A percentile compares a stretch with the other conserved stretches of the same genome.
Conservation (phyloP, 2,888 invertebrate species). For the Scrobipalpa atriplicella region DNA sequence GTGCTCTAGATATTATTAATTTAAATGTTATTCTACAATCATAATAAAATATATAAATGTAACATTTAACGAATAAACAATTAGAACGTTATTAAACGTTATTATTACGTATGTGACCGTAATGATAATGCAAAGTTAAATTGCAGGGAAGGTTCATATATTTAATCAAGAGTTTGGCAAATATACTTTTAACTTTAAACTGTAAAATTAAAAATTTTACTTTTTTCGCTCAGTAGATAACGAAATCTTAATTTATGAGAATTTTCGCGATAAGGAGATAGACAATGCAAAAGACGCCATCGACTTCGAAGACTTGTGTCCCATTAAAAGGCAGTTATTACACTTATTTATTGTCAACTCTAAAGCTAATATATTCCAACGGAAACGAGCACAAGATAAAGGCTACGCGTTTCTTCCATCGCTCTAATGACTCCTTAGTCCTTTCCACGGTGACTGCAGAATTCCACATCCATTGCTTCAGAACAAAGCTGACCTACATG, state of each 20-base stretch:
- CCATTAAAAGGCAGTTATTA: constrained; percentile 21
- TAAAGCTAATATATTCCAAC: constrained; percentile 67
- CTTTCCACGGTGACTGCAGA: neutral
- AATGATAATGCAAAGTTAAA: no score
- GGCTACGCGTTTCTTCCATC: constrained; percentile 68
- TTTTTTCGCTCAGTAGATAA: neutral
- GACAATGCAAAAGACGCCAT: constrained; percentile 17
- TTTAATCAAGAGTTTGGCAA: no score
- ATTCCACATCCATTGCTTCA: neutral
- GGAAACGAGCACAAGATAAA: constrained; percentile 73
- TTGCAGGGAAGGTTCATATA: no score
- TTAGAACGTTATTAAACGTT: no score
- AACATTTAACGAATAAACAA: no score
- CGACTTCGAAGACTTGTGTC: constrained; percentile 11
- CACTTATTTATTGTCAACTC: constrained; percentile 30
- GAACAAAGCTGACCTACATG: neutral
- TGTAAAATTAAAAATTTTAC: neutral
- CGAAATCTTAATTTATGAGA: neutral
- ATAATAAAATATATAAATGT: no score
- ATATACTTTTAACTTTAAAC: no score
- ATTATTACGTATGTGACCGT: no score
- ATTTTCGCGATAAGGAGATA: neutral
- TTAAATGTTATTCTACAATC: no score
- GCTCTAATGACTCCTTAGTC: constrained; percentile 55
- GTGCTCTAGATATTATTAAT: no score